Base-by-base conservation (phyloP, 2,888 invertebrate genomes). In the Dicroscelio sp. region DNA sequence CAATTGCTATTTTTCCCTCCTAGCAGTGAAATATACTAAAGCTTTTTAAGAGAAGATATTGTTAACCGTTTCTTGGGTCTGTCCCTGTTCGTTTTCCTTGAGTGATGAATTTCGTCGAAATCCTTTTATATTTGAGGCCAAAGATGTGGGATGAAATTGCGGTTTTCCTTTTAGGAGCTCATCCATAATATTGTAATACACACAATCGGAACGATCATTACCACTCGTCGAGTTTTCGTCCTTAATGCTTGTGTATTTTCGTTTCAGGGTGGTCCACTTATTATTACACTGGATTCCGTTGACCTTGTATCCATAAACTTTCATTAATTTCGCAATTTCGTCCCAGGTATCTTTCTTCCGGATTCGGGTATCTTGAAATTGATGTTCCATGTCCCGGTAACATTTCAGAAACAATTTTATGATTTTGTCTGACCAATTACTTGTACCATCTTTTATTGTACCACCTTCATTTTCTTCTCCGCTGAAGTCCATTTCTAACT, bases 91-190 rank as follows among this genome's bases (percentile, higher is more conserved):
- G n/a, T n/a, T n/a, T n/a, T n/a, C n/a, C n/a, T n/a, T n/a, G n/a
- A n/a, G n/a, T n/a, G n/a, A n/a, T n/a, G n/a, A n/a, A 52, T 52
- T 52, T 5, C 5, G 14, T 58, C 58, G 30, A 5, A 63, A 63
- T 14, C 76, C 76, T 60, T 76, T 76, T 10, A 76, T 14, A 35
- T 25, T 76, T 6, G 76, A 76, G 2, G 76, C 76, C 1, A 76
- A 4, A 8, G 76, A 58, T 14, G 38, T 35, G 3, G 76, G 76
- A 6, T 30, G 6, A 76, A n/a, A 76, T 76, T 60, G 31, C 35
- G 76, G 76, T 20, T 76, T 76, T 1, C 5, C 25, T 23, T 20
- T 5, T 4, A 76, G 25, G 4, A 76, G 3, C 20, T 60, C 76
- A 14, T 76, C 35, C 38, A 76, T 35, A n/a, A 58, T n/a, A 2